A percentile compares a stretch with the other conserved stretches of the same genome.
phyloP scores from a whole-genome alignment of 2,888 invertebrate species.

The Taenaris catops region DNA sequence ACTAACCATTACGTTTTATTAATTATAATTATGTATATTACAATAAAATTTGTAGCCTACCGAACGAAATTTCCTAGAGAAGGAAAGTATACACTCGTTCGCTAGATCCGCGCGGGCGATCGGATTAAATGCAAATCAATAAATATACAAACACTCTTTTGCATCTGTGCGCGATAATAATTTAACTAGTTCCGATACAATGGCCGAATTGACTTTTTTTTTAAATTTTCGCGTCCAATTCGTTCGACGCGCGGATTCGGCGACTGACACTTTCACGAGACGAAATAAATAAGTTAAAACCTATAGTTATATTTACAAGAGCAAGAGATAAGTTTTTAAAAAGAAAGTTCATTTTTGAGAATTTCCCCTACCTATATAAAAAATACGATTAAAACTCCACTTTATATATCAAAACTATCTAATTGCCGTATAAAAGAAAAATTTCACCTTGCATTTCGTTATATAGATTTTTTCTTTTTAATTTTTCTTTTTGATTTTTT shows the following conservation, averaged over 20 bases:
- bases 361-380: conserved; percentile 69
- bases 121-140: conserved; percentile 10
- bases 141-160: conserved; percentile 6
- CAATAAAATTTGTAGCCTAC: conserved; percentile 78
- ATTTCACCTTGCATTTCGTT: too few species aligned
- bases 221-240: too few species aligned
- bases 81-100: conserved; percentile 38
- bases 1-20: conserved; percentile 51
- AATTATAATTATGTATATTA: conserved; percentile 60
- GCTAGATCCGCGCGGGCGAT: conserved; percentile 28
- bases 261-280: conserved; percentile 37
- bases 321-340: conserved; percentile 66
- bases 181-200: conserved; percentile 22
- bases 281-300: conserved; percentile 74
- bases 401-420: too few species aligned
- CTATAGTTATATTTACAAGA: conserved; percentile 74
- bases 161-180: conserved; percentile 16
- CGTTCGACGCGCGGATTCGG: conserved; percentile 28
- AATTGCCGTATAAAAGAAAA: too few species aligned
- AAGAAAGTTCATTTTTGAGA: conserved; percentile 55
- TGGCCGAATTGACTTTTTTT: too few species aligned
- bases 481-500: too few species aligned
- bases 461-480: too few species aligned
- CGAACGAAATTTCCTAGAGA: conserved; percentile 74
- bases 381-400: conserved; percentile 64